Percentiles rank a stretch among this genome's conserved stretches.
Evolutionary conservation across 2,888 invertebrate genomes (phyloP).

Genomic region (Mystacides longicornis): DNA sequence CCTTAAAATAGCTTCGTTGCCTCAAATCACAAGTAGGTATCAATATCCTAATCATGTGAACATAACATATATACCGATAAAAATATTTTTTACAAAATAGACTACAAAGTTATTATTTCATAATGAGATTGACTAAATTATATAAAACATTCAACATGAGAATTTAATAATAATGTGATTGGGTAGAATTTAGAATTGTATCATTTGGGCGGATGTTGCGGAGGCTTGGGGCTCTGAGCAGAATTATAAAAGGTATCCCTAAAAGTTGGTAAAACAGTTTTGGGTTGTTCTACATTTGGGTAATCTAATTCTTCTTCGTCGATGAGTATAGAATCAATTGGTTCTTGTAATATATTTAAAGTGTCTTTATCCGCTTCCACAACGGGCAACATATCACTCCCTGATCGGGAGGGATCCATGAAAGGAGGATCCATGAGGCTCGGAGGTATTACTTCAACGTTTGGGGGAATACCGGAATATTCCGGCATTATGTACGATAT

Average conservation of each 20-base stretch:
- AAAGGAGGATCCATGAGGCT: not conserved
- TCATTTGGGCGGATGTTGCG: slow-evolving; percentile 39
- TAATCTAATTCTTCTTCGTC: slow-evolving; percentile 36
- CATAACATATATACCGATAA: no score
- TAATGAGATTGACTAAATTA: no score
- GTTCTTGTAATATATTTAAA: slow-evolving; percentile 33
- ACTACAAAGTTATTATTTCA: no score
- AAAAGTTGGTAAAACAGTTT: slow-evolving; percentile 41
- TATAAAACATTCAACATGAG: no score
- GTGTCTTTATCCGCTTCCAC: slow-evolving; percentile 19
- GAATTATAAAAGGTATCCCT: slow-evolving; percentile 44
- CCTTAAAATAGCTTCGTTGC: no score
- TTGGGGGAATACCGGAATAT: slow-evolving; percentile 40
- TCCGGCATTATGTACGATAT: slow-evolving; percentile 28
- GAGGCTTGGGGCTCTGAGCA: slow-evolving; percentile 39
- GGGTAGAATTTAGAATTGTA: not conserved
- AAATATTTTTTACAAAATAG: no score
- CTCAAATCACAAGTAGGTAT: no score
- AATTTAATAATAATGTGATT: no score
- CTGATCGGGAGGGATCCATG: slow-evolving; percentile 1
- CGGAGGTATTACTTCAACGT: slow-evolving; percentile 36
- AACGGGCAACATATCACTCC: not conserved
- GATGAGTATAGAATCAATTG: slow-evolving; percentile 35
- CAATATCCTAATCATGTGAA: no score
- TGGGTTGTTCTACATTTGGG: slow-evolving; percentile 35